phyloP scores from a whole-genome alignment of 1,140 invertebrate species.

The Whitmania pigra region DNA sequence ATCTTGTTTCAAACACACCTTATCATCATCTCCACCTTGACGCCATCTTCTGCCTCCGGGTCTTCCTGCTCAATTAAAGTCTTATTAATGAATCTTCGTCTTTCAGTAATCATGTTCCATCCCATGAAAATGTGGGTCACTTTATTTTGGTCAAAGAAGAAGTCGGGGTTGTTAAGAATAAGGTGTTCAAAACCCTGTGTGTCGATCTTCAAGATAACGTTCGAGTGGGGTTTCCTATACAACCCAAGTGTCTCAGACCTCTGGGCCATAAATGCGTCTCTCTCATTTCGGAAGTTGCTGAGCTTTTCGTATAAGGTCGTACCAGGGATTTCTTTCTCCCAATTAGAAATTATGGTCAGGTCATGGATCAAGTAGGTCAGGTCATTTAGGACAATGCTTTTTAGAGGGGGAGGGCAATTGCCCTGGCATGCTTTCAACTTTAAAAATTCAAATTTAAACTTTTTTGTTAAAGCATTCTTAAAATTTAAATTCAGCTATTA shows the following conservation, averaged over 20 bases:
- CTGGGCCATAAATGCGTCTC: too few relatives aligned
- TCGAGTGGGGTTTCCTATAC: not conserved
- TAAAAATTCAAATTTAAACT: too few relatives aligned
- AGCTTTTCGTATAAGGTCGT: too few relatives aligned
- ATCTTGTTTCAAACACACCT: too few relatives aligned
- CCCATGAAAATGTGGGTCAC: conserved; percentile 38
- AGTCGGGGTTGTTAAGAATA: conserved; percentile 26
- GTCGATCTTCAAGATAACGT: conserved; percentile 26
- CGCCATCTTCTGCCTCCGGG: too few relatives aligned
- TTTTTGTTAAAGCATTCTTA: too few relatives aligned
- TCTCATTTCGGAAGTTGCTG: too few relatives aligned
- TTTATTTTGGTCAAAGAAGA: conserved; percentile 29
- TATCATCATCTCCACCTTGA: too few relatives aligned
- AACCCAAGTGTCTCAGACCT: not conserved
- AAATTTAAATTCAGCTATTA: too few relatives aligned
- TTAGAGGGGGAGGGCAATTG: conserved; percentile 17
- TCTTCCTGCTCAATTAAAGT: not conserved
- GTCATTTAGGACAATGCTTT: conserved; percentile 30
- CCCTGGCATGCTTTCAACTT: conserved; percentile 17
- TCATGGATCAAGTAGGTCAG: conserved; percentile 23
- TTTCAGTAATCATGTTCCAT: conserved; percentile 28
- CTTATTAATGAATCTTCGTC: conserved; percentile 5
- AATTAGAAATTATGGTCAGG: conserved; percentile 16
- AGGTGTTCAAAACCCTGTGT: conserved; percentile 34
- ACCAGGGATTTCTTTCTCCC: too few relatives aligned